These are phyloP conservation scores for Pristionchus entomophagus DNA, from an alignment of 2,888 invertebrate genomes.

Conservation along the genomic window DNA sequence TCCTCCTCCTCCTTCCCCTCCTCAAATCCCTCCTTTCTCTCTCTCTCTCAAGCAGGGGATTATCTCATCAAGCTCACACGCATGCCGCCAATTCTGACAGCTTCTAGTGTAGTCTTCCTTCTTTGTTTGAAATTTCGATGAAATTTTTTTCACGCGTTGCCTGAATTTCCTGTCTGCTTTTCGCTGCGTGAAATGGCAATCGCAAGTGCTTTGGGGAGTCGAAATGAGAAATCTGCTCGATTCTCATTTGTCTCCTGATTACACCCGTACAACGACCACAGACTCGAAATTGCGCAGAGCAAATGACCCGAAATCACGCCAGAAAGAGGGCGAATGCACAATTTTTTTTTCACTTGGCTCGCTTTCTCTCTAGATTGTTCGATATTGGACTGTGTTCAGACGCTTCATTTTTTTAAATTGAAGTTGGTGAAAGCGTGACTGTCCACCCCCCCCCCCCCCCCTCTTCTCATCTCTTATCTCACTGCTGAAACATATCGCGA, in stretches of 20 bases:
- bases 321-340: background rate
- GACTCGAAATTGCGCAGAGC: background rate
- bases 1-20: background rate
- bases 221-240: background rate
- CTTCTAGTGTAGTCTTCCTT: background rate
- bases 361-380: background rate
- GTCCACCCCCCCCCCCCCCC: no score
- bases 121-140: background rate
- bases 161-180: background rate
- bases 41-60: constrained; percentile 12
- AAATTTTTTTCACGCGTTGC: background rate
- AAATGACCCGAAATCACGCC: background rate
- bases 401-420: no score
- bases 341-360: background rate
- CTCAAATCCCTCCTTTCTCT: background rate
- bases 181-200: background rate
- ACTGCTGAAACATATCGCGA: no score
- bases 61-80: constrained; percentile 24
- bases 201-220: background rate
- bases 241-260: constrained; percentile 19
- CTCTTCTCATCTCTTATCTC: no score
- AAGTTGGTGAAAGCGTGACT: no score
- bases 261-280: background rate
- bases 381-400: no score
- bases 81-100: constrained; percentile 13